phyloP scores from a whole-genome alignment of 2,113 vertebrate genomes.

The Perca fluviatilis region DNA sequence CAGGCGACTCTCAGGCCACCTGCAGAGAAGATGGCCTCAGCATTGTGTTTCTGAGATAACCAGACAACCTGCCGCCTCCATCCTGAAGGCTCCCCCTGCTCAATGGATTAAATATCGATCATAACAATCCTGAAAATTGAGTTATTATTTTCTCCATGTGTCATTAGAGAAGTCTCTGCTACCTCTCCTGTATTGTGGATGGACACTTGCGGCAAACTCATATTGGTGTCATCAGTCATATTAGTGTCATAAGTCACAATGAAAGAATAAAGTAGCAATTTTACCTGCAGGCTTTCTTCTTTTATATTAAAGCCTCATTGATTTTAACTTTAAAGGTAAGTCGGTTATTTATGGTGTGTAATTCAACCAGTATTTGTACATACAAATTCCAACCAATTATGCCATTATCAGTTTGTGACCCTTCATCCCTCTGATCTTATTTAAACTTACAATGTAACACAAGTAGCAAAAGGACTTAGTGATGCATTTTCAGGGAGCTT shows the following conservation, averaged over 20 bases:
- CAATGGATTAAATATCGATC: conserved; percentile 87
- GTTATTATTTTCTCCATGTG: conserved; percentile 70
- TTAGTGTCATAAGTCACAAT: conserved; percentile 56
- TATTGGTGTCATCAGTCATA: conserved; percentile 59
- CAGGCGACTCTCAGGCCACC: conserved; percentile 83
- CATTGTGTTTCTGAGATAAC: conserved; percentile 90
- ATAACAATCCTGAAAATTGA: conserved; percentile 72
- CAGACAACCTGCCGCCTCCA: conserved; percentile 74
- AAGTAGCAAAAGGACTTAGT: not conserved
- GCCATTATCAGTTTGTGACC: conserved; percentile 9
- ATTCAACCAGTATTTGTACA: not conserved
- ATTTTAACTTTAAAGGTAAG: conserved; percentile 17
- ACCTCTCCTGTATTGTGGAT: conserved; percentile 18
- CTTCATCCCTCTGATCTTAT: not conserved
- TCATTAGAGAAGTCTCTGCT: conserved; percentile 51
- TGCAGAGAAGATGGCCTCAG: conserved; percentile 86
- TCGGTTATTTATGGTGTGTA: conserved; percentile 6
- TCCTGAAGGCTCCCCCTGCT: conserved; percentile 59
- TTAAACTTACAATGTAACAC: not conserved
- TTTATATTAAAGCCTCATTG: conserved; percentile 36
- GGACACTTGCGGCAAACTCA: conserved; percentile 63
- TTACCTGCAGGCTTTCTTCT: conserved; percentile 29
- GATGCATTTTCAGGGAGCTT: not conserved
- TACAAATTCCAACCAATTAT: not conserved
- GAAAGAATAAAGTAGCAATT: conserved; percentile 22